A percentile compares a stretch with the other conserved stretches of the same genome.
phyloP scores from a whole-genome alignment of 2,113 vertebrate genomes.

The Sinosuthora webbiana region DNA sequence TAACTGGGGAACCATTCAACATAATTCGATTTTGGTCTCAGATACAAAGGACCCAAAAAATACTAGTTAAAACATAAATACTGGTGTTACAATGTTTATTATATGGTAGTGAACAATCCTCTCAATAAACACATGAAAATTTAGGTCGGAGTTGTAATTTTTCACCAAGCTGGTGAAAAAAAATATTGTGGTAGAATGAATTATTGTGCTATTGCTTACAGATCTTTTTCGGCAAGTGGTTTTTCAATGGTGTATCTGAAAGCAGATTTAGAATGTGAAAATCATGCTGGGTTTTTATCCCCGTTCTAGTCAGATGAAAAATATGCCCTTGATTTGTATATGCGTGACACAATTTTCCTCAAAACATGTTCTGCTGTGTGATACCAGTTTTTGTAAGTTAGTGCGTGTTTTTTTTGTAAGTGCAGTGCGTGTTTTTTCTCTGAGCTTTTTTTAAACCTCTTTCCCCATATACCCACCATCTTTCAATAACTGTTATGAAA shows the following conservation, averaged over 20 bases:
- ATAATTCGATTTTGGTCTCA: neutral
- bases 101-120: neutral
- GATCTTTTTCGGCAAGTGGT: neutral
- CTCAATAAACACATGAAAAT: neutral
- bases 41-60: neutral
- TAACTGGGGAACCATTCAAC: neutral
- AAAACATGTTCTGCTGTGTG: neutral
- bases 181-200: neutral
- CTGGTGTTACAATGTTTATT: neutral
- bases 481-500: neutral
- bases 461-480: neutral
- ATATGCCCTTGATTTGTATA: neutral
- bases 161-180: neutral
- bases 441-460: neutral
- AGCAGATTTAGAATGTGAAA: neutral
- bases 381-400: neutral
- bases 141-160: neutral
- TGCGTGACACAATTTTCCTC: neutral
- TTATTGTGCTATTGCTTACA: neutral
- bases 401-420: fast-evolving
- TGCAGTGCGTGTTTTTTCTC: fast-evolving
- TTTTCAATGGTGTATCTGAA: neutral
- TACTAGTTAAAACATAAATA: slow-evolving; percentile 7
- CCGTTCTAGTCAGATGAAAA: neutral
- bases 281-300: neutral